phyloP scores from a whole-genome alignment of 2,113 vertebrate genomes.

The Anthoscopus minutus region DNA sequence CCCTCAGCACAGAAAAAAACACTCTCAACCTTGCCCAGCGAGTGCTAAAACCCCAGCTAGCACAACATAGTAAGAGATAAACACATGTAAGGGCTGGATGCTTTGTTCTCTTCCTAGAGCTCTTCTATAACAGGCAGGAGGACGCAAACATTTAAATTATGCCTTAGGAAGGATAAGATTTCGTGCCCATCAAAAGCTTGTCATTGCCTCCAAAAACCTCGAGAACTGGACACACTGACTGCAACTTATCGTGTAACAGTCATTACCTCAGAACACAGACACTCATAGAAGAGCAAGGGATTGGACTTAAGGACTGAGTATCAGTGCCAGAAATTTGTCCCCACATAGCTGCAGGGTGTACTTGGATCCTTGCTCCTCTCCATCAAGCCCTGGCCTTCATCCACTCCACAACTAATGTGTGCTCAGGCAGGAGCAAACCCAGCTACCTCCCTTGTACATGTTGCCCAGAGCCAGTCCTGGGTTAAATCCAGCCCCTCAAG shows the following conservation, averaged over 20 bases:
- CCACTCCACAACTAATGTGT: fast-evolving
- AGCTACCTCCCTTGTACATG: fast-evolving
- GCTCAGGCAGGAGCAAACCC: background rate
- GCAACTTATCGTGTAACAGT: background rate
- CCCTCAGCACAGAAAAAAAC: background rate
- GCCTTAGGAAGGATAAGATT: background rate
- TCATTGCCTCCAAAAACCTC: background rate
- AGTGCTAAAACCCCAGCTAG: background rate
- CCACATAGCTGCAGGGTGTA: background rate
- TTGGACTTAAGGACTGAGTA: background rate
- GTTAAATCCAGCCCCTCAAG: background rate
- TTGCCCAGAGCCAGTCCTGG: background rate
- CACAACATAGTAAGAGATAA: background rate
- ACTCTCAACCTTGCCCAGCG: background rate
- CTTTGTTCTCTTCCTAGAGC: background rate
- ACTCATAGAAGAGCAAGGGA: fast-evolving
- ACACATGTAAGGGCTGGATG: background rate
- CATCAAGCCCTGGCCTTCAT: fast-evolving
- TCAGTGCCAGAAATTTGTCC: background rate
- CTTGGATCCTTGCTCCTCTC: background rate
- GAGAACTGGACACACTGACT: background rate
- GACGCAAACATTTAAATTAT: background rate
- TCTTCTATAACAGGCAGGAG: background rate
- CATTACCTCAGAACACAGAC: background rate
- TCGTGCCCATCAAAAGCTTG: background rate